phyloP scores from a whole-genome alignment of 2,888 invertebrate species.

The Tetropium fuscum region DNA sequence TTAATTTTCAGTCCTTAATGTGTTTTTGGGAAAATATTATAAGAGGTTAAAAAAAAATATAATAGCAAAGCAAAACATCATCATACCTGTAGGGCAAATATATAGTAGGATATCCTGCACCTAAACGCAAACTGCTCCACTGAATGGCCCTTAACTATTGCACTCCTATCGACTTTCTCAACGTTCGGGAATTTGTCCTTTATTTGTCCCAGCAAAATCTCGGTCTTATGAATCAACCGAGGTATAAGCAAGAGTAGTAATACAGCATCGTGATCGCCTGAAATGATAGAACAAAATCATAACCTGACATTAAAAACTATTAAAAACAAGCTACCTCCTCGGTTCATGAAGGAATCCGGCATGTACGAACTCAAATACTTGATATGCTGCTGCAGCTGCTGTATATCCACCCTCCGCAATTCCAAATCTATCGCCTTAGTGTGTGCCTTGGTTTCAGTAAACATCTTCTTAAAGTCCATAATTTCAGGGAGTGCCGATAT shows the following conservation, averaged over 20 bases:
- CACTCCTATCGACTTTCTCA: slow-evolving; percentile 78
- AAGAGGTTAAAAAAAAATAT: not conserved
- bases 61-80: slow-evolving; percentile 1
- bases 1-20: too few species aligned
- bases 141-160: slow-evolving; percentile 84
- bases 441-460: slow-evolving; percentile 71
- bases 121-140: slow-evolving; percentile 92
- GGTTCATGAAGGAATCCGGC: slow-evolving; percentile 93
- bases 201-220: slow-evolving; percentile 90
- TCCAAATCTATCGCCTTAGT: slow-evolving; percentile 93
- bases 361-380: slow-evolving; percentile 92
- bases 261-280: slow-evolving; percentile 96
- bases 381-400: slow-evolving; percentile 89
- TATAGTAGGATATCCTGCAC: slow-evolving; percentile 81
- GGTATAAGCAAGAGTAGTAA: slow-evolving; percentile 88
- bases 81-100: slow-evolving; percentile 83
- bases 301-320: not conserved
- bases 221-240: slow-evolving; percentile 86
- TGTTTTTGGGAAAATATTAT: too few species aligned
- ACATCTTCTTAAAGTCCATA: slow-evolving; percentile 82
- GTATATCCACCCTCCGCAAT: slow-evolving; percentile 87
- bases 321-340: slow-evolving; percentile 75
- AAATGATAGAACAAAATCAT: not conserved
- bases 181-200: slow-evolving; percentile 86
- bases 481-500: slow-evolving; percentile 70